These are phyloP conservation scores for Nymphicus hollandicus DNA, from an alignment of 2,113 vertebrate species.

Conservation along the genomic window DNA sequence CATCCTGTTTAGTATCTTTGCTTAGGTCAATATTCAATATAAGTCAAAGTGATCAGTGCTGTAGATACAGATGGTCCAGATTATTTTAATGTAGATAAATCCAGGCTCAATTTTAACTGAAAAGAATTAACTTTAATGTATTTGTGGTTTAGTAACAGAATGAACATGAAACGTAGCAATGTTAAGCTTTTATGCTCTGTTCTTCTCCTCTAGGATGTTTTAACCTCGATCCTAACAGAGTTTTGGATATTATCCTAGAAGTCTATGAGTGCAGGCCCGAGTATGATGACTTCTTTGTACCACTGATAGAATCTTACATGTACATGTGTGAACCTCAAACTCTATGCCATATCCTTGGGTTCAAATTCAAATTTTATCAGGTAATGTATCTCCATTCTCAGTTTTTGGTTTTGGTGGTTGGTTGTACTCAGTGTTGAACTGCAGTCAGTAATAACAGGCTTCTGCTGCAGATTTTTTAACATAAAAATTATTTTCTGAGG, in stretches of 20 bases:
- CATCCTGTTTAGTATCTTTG: neutral
- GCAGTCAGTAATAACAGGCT: neutral
- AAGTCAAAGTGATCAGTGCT: accelerated
- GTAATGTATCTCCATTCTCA: slow-evolving; percentile 65
- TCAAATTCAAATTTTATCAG: slow-evolving; percentile 99
- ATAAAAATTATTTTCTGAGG: neutral
- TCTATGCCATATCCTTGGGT: slow-evolving; percentile 97
- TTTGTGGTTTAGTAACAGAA: neutral
- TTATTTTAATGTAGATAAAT: neutral
- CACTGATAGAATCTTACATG: slow-evolving; percentile 98
- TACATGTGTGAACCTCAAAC: slow-evolving; percentile 95
- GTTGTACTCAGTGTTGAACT: neutral
- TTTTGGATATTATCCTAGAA: slow-evolving; percentile 97
- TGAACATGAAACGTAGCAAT: neutral
- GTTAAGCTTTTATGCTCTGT: neutral
- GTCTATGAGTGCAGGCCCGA: slow-evolving; percentile 96
- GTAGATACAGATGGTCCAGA: neutral
- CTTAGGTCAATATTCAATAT: accelerated
- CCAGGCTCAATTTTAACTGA: neutral
- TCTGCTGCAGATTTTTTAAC: neutral
- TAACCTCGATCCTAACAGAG: slow-evolving; percentile 98
- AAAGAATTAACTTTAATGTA: neutral
- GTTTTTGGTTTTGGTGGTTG: neutral
- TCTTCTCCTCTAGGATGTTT: slow-evolving; percentile 86
- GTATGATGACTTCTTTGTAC: slow-evolving; percentile 94